phyloP scores from a whole-genome alignment of 2,797 vertebrate genomes.

The Anniella stebbinsi region DNA sequence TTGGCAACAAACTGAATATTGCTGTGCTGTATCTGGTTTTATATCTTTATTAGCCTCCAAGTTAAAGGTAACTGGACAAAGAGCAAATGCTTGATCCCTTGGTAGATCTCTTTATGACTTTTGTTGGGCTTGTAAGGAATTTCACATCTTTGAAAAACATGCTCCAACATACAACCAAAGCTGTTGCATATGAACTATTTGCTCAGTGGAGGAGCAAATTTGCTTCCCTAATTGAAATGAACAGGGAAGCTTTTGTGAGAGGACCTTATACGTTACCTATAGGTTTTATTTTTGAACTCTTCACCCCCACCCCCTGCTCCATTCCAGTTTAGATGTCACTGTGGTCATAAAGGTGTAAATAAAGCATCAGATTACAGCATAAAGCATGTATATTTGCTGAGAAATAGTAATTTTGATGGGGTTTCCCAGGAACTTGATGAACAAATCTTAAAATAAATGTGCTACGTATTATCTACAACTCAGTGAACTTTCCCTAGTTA shows the following conservation, averaged over 20 bases:
- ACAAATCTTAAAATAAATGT: not conserved
- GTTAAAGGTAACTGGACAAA: slow-evolving; percentile 45
- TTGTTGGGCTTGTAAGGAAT: slow-evolving; percentile 30
- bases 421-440: not conserved
- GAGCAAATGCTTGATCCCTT: slow-evolving; percentile 48
- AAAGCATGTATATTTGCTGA: not conserved
- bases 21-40: slow-evolving; percentile 39
- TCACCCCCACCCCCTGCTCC: no score
- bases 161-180: not conserved
- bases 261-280: slow-evolving; percentile 24
- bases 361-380: not conserved
- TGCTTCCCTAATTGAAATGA: not conserved
- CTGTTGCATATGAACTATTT: not conserved
- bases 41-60: slow-evolving; percentile 52
- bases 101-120: slow-evolving; percentile 48
- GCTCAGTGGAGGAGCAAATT: not conserved
- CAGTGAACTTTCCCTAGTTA: not conserved
- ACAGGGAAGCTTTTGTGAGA: not conserved
- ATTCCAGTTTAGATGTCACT: not conserved
- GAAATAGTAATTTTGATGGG: not conserved
- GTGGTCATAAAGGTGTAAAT: not conserved
- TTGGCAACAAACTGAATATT: slow-evolving; percentile 26
- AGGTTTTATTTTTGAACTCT: not conserved
- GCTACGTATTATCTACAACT: not conserved
- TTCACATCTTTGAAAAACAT: slow-evolving; percentile 33